These are phyloP conservation scores for Lophura nycthemera DNA, from an alignment of 2,113 vertebrate species.

Conservation along the genomic window DNA sequence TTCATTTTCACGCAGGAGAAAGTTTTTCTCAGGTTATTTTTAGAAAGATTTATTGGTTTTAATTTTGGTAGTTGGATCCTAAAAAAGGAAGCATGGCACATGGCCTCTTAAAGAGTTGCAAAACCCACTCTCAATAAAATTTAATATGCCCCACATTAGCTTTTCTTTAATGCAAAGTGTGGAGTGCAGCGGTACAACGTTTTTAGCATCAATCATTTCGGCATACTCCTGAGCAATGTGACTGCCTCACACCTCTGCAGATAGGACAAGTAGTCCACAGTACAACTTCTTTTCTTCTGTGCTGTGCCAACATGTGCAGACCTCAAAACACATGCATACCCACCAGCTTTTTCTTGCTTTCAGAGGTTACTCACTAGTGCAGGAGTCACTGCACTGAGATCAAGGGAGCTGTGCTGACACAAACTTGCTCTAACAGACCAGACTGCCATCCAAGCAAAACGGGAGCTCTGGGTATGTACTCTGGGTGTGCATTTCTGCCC, in stretches of 20 bases:
- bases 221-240: background rate
- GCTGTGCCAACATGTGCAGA: rapidly evolving
- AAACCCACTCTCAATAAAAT: constrained; percentile 68
- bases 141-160: constrained; percentile 55
- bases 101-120: constrained; percentile 65
- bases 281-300: background rate
- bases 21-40: constrained; percentile 64
- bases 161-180: constrained; percentile 57
- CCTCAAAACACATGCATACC: background rate
- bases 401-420: background rate
- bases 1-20: constrained; percentile 40
- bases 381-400: background rate
- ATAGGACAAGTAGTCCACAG: background rate
- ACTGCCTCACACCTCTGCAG: constrained; percentile 39
- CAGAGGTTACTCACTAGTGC: background rate
- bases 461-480: background rate
- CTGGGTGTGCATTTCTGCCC: background rate
- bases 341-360: background rate
- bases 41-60: constrained; percentile 70
- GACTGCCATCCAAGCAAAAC: background rate
- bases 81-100: constrained; percentile 66
- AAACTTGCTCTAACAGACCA: background rate
- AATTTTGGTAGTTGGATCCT: constrained; percentile 62
- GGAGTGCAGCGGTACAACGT: constrained; percentile 16
- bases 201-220: constrained; percentile 56